These are phyloP conservation scores for Dugesia japonica DNA, from an alignment of 2,888 invertebrate species.

Conservation along the genomic window DNA sequence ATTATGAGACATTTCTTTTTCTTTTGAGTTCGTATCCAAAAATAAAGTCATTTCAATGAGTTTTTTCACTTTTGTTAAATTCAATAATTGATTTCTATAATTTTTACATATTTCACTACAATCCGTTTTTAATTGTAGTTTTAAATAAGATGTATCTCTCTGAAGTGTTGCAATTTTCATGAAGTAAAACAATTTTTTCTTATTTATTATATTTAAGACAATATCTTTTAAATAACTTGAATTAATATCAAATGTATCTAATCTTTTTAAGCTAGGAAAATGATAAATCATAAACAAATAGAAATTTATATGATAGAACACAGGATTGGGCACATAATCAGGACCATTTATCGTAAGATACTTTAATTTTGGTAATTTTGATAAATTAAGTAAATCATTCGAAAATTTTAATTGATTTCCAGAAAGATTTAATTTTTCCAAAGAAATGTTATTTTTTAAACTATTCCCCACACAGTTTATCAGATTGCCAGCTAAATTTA, in stretches of 20 bases:
- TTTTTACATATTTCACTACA: neutral
- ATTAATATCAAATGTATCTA: constrained; percentile 44
- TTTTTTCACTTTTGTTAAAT: neutral
- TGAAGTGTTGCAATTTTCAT: constrained; percentile 38
- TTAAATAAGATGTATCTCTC: neutral
- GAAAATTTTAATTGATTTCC: constrained; percentile 44
- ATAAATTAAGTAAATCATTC: constrained; percentile 44
- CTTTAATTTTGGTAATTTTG: constrained; percentile 39
- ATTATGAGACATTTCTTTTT: neutral
- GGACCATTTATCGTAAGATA: constrained; percentile 44
- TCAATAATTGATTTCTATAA: neutral
- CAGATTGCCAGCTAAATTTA: constrained; percentile 45
- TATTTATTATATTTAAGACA: constrained; percentile 45
- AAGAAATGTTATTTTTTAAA: constrained; percentile 39
- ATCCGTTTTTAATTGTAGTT: neutral
- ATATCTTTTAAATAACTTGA: constrained; percentile 41
- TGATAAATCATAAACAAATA: constrained; percentile 46
- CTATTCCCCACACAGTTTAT: constrained; percentile 44
- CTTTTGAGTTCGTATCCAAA: too few species aligned
- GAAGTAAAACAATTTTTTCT: constrained; percentile 48
- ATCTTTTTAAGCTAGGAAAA: constrained; percentile 40
- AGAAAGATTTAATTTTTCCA: constrained; percentile 44
- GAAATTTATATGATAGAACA: constrained; percentile 45
- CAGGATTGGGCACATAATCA: constrained; percentile 42
- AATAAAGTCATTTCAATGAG: neutral